Evolutionary conservation across 1,140 invertebrate species (phyloP).

Genomic region (Scaptomyza hsui): DNA sequence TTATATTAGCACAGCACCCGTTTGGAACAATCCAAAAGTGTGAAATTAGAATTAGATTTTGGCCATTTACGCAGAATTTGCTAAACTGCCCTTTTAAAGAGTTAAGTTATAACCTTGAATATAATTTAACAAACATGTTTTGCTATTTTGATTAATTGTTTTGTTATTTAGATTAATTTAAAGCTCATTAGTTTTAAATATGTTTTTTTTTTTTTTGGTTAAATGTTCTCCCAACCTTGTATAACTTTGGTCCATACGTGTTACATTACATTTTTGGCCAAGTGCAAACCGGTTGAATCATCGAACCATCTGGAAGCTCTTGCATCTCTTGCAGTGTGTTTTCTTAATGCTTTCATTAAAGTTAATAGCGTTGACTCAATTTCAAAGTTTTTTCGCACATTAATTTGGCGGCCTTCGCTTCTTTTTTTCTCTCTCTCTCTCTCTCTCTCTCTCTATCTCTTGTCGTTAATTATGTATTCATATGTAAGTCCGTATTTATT

Average conservation of each 20-base stretch:
- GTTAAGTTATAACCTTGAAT: neutral
- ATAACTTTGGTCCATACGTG: slow-evolving; percentile 11
- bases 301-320: slow-evolving; percentile 43
- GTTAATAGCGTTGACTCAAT: slow-evolving; percentile 51
- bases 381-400: slow-evolving; percentile 61
- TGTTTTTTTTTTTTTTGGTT: neutral
- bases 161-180: no score
- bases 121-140: no score
- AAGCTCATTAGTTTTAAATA: no score
- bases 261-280: slow-evolving; percentile 5
- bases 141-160: no score
- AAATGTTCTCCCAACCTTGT: neutral
- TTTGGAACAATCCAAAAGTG: no score
- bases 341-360: slow-evolving; percentile 39
- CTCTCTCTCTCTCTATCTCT: neutral
- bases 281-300: slow-evolving; percentile 18
- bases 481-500: neutral
- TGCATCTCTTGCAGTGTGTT: slow-evolving; percentile 23
- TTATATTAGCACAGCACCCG: neutral
- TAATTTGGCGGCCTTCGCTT: slow-evolving; percentile 46
- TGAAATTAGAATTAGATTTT: neutral
- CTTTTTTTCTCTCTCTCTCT: neutral
- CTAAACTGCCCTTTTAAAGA: slow-evolving; percentile 11
- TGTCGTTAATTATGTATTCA: slow-evolving; percentile 36
- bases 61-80: neutral